Percentiles rank a stretch among this genome's conserved stretches.
These are phyloP conservation scores for Yponomeuta sedellus DNA, from an alignment of 2,888 invertebrate species.

Conservation along the genomic window DNA sequence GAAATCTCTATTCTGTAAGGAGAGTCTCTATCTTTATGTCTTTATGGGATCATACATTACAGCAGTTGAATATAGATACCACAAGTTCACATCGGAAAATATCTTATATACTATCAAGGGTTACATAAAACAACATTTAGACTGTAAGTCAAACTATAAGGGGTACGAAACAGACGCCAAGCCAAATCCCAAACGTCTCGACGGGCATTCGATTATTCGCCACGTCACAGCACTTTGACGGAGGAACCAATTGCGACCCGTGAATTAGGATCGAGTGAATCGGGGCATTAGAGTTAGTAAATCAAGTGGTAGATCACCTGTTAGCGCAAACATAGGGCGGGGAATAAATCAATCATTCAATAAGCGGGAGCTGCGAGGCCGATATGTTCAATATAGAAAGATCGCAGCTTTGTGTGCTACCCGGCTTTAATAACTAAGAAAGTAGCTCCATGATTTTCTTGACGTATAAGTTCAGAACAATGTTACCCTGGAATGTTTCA, in stretches of 20 bases:
- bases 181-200: slow-evolving; percentile 32
- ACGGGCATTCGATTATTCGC: slow-evolving; percentile 28
- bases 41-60: too few species aligned
- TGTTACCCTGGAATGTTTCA: too few species aligned
- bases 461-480: too few species aligned
- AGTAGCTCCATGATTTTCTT: too few species aligned
- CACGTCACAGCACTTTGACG: slow-evolving; percentile 56
- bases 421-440: too few species aligned
- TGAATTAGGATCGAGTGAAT: slow-evolving; percentile 56
- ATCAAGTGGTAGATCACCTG: slow-evolving; percentile 65
- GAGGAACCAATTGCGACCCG: slow-evolving; percentile 47
- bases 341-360: slow-evolving; percentile 64
- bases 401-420: background rate
- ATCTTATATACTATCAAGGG: background rate
- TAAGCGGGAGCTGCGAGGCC: slow-evolving; percentile 37
- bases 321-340: slow-evolving; percentile 40
- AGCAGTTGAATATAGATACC: background rate
- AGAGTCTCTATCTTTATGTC: too few species aligned
- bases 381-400: background rate
- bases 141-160: background rate
- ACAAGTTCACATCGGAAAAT: background rate
- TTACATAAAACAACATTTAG: background rate
- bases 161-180: background rate
- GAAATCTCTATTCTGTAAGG: too few species aligned
- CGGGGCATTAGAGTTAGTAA: slow-evolving; percentile 66